Conservation (phyloP, 64 coral and sea anemone species). For the Exaiptasia diaphana region DNA sequence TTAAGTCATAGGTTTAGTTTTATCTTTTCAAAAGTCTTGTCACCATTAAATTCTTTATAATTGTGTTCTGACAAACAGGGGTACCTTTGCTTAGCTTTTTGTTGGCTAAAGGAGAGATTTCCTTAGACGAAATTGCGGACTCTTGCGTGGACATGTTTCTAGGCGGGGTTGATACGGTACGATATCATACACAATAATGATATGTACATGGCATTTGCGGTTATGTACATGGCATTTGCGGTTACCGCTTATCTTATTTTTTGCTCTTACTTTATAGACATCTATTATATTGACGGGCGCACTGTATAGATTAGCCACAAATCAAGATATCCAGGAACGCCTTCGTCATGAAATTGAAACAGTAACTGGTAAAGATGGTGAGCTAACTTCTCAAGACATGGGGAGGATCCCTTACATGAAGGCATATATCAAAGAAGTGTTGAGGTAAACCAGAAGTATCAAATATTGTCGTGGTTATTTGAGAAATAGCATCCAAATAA, state of each 20-base stretch:
- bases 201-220: too few species aligned
- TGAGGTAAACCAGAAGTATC: too few species aligned
- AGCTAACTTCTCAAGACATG: slow-evolving; percentile 17
- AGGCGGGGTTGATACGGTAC: slow-evolving; percentile 76
- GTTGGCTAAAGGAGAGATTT: slow-evolving; percentile 51
- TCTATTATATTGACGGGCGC: slow-evolving; percentile 4
- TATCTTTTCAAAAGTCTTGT: too few species aligned
- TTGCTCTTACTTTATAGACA: slow-evolving; percentile 21
- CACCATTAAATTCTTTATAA: too few species aligned
- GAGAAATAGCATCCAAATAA: too few species aligned
- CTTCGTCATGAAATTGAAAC: slow-evolving; percentile 36
- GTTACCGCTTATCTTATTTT: too few species aligned
- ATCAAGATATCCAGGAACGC: slow-evolving; percentile 36
- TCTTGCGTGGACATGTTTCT: slow-evolving; percentile 30
- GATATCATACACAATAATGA: too few species aligned
- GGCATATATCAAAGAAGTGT: slow-evolving; percentile 27
- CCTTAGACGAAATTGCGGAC: slow-evolving; percentile 39
- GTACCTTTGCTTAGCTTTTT: slow-evolving; percentile 59
- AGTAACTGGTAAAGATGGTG: slow-evolving; percentile 23
- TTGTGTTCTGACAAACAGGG: too few species aligned
- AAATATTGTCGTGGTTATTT: too few species aligned
- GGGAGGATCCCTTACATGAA: slow-evolving; percentile 32
- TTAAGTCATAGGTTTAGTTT: too few species aligned
- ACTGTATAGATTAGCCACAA: slow-evolving; percentile 21
- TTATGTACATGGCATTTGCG: too few species aligned